Conservation (phyloP, 2,888 invertebrate genomes). For the Cosmia trapezina region DNA sequence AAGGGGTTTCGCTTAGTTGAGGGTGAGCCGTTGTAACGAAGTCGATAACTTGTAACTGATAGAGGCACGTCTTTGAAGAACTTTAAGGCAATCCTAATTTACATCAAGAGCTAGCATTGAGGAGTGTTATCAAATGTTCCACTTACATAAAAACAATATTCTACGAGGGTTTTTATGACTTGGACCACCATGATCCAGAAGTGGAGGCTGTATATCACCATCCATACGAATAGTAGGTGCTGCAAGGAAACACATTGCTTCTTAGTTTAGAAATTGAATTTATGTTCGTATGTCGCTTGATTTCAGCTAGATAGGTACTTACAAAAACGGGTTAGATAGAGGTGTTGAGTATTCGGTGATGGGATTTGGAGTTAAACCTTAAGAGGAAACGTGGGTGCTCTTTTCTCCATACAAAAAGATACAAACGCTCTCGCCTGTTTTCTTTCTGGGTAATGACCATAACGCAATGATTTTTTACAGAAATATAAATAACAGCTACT, state of each 20-base stretch:
- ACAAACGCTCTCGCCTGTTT: no score
- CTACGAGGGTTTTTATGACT: conserved; percentile 76
- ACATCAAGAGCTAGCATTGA: background rate
- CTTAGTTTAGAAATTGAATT: background rate
- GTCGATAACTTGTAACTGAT: background rate
- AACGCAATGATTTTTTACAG: no score
- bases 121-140: background rate
- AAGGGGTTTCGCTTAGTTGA: background rate
- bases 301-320: background rate
- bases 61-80: background rate
- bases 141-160: conserved; percentile 80
- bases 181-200: conserved; percentile 83
- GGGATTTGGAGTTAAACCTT: background rate
- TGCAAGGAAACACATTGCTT: conserved; percentile 64
- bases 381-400: no score
- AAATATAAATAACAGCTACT: no score
- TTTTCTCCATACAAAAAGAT: no score
- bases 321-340: background rate
- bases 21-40: background rate
- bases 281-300: background rate
- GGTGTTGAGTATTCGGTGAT: background rate
- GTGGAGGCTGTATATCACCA: conserved; percentile 86
- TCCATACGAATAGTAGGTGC: conserved; percentile 86
- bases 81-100: background rate
- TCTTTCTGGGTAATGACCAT: no score